Base-by-base conservation (phyloP, 2,797 vertebrate genomes). In the Philypnodon macrostomus region DNA sequence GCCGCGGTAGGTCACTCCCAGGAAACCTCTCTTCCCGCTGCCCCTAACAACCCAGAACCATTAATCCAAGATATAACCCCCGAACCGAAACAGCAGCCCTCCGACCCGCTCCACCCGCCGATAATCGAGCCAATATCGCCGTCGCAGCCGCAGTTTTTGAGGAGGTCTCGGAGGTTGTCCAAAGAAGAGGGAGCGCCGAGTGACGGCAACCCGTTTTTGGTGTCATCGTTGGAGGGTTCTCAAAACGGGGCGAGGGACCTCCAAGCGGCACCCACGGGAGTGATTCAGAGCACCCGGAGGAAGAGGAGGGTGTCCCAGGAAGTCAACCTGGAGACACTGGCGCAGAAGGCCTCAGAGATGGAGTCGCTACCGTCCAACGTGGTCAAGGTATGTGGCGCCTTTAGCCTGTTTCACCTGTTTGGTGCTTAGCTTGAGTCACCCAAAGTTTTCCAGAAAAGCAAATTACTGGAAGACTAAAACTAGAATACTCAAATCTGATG, bases 291-390 rank as follows among this genome's bases (percentile, higher is more conserved):
- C 70, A 95, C 94, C 0, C 86, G 90, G 14, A 86, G 94, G 75
- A 91, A 92, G 54, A 91, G 94, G 9, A 91, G 94, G 70, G 90
- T 89, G 10, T 98, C 95, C 30, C 94, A 98, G 80, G 96, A 98
- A 75, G 96, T 92, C 63, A 98, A 98, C 80, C 82, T 98, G 79
- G 90, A 98, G 77, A 98, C 95, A 7, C 79, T 98, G 31, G 96
- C 96, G 23, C 95, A 97, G 70, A 96, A 98, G 79, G 96, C 96
- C 12, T 94, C 92, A 0, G 96, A 98, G 67, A 90, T 96, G 90
- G 94, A 95, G 77, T 96, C 92, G 1, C 87, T 97, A 32, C 93
- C 89, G 0, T 66, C 84, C 1, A 85, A 85, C 29, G 44, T 63
- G 5, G 42, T 76, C 19, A 90, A 87, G 88, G 90, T 92, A 78